Evolutionary conservation across 2,888 invertebrate genomes (phyloP).

Genomic region (Molanna angustata): DNA sequence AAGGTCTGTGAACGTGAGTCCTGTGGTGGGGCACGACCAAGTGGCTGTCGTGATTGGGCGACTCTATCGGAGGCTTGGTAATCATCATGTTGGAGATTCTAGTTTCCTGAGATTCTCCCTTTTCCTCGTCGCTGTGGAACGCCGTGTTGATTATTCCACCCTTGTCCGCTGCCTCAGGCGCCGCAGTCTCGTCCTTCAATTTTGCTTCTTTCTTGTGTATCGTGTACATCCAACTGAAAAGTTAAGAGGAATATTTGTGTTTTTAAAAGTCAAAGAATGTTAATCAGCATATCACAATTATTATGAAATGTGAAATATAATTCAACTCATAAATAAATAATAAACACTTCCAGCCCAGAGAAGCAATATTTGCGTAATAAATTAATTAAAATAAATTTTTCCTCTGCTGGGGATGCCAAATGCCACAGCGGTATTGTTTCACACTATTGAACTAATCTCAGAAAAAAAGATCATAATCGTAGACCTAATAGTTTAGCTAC

Average conservation of each 20-base stretch:
- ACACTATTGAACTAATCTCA: no score
- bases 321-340: background rate
- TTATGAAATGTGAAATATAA: background rate
- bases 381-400: no score
- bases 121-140: conserved; percentile 47
- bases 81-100: conserved; percentile 34
- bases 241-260: background rate
- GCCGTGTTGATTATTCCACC: conserved; percentile 48
- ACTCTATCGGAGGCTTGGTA: conserved; percentile 49
- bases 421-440: no score
- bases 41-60: conserved; percentile 31
- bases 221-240: conserved; percentile 66
- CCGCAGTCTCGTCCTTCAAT: conserved; percentile 34
- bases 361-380: no score
- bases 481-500: no score
- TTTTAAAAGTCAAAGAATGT: no score
- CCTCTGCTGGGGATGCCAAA: no score
- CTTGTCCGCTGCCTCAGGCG: conserved; percentile 35
- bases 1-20: conserved; percentile 23
- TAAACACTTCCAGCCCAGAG: no score
- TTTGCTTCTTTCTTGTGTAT: conserved; percentile 59
- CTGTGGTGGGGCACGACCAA: conserved; percentile 36
- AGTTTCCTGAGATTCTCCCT: conserved; percentile 38
- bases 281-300: background rate
- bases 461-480: no score